phyloP scores from a whole-genome alignment of 2,888 invertebrate genomes.

The Pseudococcus viburni region DNA sequence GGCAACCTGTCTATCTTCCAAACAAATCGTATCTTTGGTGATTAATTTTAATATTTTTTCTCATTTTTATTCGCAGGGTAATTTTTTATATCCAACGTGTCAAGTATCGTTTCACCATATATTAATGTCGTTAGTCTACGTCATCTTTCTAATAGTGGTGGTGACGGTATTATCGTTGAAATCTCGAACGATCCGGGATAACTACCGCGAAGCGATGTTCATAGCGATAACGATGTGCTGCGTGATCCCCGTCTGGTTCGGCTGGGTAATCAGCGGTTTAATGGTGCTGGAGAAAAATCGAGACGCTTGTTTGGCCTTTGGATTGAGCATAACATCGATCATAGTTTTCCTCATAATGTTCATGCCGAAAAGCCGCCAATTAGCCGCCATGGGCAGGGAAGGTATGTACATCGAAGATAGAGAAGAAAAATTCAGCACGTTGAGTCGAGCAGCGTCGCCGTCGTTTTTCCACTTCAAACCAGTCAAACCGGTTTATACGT shows the following conservation, averaged over 20 bases:
- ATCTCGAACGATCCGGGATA: slow-evolving; percentile 90
- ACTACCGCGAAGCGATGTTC: slow-evolving; percentile 93
- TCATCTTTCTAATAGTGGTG: slow-evolving; percentile 86
- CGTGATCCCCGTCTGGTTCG: slow-evolving; percentile 88
- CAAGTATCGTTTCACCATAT: slow-evolving; percentile 81
- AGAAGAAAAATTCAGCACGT: slow-evolving; percentile 86
- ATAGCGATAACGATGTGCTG: slow-evolving; percentile 91
- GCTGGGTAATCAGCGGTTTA: slow-evolving; percentile 87
- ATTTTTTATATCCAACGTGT: slow-evolving; percentile 71
- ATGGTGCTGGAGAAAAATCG: slow-evolving; percentile 84
- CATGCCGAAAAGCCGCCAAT: slow-evolving; percentile 90
- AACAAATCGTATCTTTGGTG: no score
- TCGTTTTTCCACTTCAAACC: slow-evolving; percentile 95
- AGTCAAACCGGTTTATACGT: slow-evolving; percentile 74
- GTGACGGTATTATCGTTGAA: slow-evolving; percentile 88
- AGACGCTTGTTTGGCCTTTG: slow-evolving; percentile 92
- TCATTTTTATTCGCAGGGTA: slow-evolving; percentile 29
- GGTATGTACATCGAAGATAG: slow-evolving; percentile 83
- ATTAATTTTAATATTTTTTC: no score
- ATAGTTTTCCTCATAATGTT: slow-evolving; percentile 94
- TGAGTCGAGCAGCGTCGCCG: slow-evolving; percentile 77
- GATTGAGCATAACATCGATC: slow-evolving; percentile 86
- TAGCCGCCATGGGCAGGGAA: slow-evolving; percentile 93
- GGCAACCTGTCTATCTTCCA: no score
- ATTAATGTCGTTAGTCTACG: slow-evolving; percentile 84